A percentile compares a stretch with the other conserved stretches of the same genome.
These are phyloP conservation scores for Heliangelus exortis DNA, from an alignment of 2,797 vertebrate genomes.

Conservation along the genomic window DNA sequence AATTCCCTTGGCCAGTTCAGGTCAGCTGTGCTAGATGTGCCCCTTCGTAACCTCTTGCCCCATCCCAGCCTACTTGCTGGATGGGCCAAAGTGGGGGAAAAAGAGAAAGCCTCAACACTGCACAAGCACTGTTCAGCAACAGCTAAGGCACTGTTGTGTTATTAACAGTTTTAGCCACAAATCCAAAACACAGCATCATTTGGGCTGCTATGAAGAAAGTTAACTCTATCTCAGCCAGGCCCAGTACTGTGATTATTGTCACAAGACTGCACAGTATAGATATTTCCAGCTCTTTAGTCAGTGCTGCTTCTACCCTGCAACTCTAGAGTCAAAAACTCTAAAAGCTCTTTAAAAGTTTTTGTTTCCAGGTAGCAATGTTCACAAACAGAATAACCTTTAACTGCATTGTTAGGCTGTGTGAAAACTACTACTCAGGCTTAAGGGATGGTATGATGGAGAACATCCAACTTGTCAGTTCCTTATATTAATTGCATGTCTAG, in stretches of 20 bases:
- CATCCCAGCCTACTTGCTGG: no score
- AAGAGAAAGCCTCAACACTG: accelerated
- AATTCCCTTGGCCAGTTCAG: neutral
- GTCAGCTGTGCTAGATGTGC: neutral
- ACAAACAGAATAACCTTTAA: neutral
- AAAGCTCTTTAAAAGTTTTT: neutral
- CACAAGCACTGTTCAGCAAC: neutral
- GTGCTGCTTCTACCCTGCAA: neutral
- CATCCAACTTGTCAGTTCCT: neutral
- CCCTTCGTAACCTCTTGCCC: neutral
- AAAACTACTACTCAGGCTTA: neutral
- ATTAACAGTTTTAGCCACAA: neutral
- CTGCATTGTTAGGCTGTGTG: neutral
- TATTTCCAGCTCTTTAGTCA: neutral
- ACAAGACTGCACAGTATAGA: neutral
- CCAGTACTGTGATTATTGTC: neutral
- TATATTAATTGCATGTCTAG: neutral
- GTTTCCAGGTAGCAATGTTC: neutral
- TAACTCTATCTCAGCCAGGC: neutral
- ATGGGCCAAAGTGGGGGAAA: neutral
- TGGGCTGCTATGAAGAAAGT: neutral
- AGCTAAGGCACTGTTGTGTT: neutral
- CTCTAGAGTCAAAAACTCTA: neutral
- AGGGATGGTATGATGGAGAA: neutral
- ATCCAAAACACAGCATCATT: neutral